A percentile compares a stretch with the other conserved stretches of the same genome.
These are phyloP conservation scores for Pholis gunnellus DNA, from an alignment of 2,113 vertebrate genomes.

Conservation along the genomic window DNA sequence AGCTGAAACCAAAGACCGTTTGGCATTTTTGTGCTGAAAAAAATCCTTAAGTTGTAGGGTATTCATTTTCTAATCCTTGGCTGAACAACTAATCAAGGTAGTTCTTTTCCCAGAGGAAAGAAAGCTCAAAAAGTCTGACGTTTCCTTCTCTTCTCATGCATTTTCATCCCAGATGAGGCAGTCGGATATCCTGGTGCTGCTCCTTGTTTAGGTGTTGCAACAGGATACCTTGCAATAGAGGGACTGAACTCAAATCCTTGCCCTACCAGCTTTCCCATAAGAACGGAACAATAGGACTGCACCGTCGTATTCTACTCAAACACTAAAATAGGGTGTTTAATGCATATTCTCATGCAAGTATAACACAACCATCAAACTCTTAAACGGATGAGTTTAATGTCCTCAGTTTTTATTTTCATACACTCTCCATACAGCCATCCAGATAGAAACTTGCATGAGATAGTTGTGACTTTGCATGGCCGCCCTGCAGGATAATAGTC, in stretches of 20 bases:
- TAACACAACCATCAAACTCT: neutral
- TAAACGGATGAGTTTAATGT: neutral
- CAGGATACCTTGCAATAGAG: conserved; percentile 36
- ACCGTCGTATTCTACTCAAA: neutral
- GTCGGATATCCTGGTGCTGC: neutral
- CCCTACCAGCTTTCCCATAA: conserved; percentile 23
- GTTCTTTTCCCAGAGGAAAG: neutral
- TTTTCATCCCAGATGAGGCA: conserved; percentile 5
- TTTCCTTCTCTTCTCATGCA: neutral
- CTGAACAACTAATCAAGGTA: neutral
- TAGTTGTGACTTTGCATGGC: neutral
- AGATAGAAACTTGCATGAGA: conserved; percentile 9
- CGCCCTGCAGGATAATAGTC: neutral
- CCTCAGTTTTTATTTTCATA: conserved; percentile 6
- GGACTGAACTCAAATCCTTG: neutral
- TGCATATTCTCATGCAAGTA: neutral
- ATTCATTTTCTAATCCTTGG: neutral
- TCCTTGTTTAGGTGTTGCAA: conserved; percentile 54
- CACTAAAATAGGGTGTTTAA: neutral
- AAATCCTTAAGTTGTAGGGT: neutral
- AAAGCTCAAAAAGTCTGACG: neutral
- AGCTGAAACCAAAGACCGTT: neutral
- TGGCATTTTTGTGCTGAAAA: neutral
- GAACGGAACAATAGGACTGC: neutral
- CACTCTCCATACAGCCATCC: neutral